Evolutionary conservation across 2,888 invertebrate species (phyloP).

Genomic region (Drosophila sordidapex): DNA sequence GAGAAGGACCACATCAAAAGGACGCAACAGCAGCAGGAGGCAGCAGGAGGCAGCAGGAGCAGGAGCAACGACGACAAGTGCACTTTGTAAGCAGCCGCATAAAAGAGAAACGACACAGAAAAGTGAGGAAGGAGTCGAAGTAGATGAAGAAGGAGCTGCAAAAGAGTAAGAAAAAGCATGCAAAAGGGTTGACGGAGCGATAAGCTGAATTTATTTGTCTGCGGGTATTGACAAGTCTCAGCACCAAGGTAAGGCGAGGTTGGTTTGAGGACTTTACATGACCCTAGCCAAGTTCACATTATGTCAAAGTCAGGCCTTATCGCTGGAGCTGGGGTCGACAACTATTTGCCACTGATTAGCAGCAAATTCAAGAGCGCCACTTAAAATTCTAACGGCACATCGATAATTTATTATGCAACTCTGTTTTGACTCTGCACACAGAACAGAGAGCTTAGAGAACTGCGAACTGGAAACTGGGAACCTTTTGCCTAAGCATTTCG

Average conservation of each 20-base stretch:
- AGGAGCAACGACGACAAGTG: conserved; percentile 61
- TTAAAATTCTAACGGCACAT: conserved; percentile 62
- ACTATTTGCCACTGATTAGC: conserved; percentile 64
- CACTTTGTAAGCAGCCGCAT: conserved; percentile 68
- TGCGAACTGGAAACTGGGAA: conserved; percentile 35
- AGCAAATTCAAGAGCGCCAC: conserved; percentile 42
- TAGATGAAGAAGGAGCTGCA: background rate
- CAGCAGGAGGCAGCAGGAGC: conserved; percentile 9
- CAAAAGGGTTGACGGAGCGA: conserved; percentile 69
- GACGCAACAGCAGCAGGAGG: conserved; percentile 16
- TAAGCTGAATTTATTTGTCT: conserved; percentile 78
- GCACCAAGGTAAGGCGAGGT: background rate
- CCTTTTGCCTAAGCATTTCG: conserved; percentile 70
- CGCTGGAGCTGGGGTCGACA: background rate
- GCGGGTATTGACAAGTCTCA: conserved; percentile 74
- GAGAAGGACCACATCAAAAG: conserved; percentile 46
- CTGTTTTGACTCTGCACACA: conserved; percentile 39
- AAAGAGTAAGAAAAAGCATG: conserved; percentile 20
- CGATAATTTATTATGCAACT: conserved; percentile 78
- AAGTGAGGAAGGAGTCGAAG: conserved; percentile 18
- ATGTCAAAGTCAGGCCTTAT: conserved; percentile 35
- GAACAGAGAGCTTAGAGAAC: conserved; percentile 14
- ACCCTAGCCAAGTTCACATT: background rate
- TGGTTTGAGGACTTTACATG: background rate
- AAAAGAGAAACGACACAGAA: conserved; percentile 48